phyloP scores from a whole-genome alignment of 2,113 vertebrate genomes.

The Cavia aperea region DNA sequence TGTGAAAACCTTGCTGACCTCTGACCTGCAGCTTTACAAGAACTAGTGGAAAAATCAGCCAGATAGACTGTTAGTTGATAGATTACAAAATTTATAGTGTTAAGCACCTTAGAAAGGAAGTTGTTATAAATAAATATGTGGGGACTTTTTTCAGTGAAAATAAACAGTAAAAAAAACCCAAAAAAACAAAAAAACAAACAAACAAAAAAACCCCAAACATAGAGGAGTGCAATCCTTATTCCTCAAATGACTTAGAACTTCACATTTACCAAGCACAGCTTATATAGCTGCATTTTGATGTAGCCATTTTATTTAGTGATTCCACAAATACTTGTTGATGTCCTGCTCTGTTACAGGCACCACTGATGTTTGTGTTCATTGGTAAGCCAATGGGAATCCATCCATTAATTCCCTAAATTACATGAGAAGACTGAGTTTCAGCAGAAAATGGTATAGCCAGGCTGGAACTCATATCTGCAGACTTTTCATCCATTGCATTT shows the following conservation, averaged over 20 bases:
- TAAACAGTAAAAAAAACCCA: not conserved
- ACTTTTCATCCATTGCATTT: not conserved
- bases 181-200: no score
- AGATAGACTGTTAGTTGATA: not conserved
- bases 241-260: not conserved
- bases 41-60: not conserved
- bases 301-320: not conserved
- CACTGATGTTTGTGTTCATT: not conserved
- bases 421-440: not conserved
- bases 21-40: not conserved
- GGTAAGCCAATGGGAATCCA: not conserved
- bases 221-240: not conserved
- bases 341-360: not conserved
- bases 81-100: not conserved
- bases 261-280: not conserved
- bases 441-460: not conserved
- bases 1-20: not conserved
- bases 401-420: not conserved
- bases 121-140: constrained; percentile 28
- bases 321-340: constrained; percentile 17
- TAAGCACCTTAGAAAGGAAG: not conserved
- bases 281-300: not conserved
- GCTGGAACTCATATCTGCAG: not conserved
- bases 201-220: not conserved
- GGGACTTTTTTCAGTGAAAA: not conserved